A percentile compares a stretch with the other conserved stretches of the same genome.
These are phyloP conservation scores for Pseudorhombus dupliciocellatus DNA, from an alignment of 2,113 vertebrate genomes.

Conservation along the genomic window DNA sequence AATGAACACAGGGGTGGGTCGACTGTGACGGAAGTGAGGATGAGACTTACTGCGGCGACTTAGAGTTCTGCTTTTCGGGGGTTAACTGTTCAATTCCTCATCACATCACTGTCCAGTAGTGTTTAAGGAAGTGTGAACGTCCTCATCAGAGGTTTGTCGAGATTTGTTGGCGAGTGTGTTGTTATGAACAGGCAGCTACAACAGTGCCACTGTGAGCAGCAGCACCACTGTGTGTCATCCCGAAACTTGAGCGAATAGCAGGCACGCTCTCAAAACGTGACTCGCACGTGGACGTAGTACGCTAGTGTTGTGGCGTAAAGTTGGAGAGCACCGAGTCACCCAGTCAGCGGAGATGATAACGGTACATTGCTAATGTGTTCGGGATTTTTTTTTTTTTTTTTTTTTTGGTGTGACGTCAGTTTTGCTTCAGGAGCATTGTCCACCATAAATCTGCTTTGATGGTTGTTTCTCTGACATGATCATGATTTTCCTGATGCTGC, in stretches of 20 bases:
- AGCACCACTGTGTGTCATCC: constrained; percentile 13
- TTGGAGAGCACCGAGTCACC: constrained; percentile 10
- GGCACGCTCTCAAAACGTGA: constrained; percentile 21
- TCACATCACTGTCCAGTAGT: neutral
- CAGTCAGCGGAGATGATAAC: constrained; percentile 1
- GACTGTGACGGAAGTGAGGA: constrained; percentile 18
- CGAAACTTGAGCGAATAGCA: constrained; percentile 23
- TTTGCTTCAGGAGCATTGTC: too few relatives aligned
- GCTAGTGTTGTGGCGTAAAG: constrained; percentile 38
- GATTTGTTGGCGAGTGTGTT: constrained; percentile 3
- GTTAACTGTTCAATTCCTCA: neutral
- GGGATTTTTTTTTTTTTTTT: constrained; percentile 1
- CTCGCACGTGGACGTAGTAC: constrained; percentile 23
- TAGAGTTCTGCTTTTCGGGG: neutral
- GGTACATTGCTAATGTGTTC: constrained; percentile 1
- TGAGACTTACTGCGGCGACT: neutral
- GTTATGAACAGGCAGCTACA: constrained; percentile 8
- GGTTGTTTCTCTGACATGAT: too few relatives aligned
- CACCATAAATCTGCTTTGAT: too few relatives aligned
- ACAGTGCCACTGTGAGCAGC: neutral
- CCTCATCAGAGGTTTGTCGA: neutral
- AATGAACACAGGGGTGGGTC: constrained; percentile 4
- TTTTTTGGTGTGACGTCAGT: neutral
- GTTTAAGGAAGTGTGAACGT: neutral
- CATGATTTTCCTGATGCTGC: too few relatives aligned